Evolutionary conservation across 1,140 invertebrate genomes (phyloP).

Genomic region (Babylonia areolata): DNA sequence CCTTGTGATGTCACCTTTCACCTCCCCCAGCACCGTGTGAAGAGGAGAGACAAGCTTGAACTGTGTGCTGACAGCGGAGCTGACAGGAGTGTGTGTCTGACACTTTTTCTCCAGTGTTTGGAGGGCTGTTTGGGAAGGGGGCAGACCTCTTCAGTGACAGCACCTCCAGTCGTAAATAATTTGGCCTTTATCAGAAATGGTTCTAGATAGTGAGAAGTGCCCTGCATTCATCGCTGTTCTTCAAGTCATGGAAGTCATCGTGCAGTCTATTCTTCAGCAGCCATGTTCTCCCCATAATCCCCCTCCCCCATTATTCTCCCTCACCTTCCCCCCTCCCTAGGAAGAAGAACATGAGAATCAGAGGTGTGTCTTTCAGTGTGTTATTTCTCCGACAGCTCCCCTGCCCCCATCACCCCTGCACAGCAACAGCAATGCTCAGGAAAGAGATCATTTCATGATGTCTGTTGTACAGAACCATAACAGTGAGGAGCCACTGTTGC

Average conservation of each 20-base stretch:
- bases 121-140: no score
- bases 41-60: neutral
- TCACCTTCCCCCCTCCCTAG: neutral
- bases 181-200: no score
- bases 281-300: neutral
- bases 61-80: no score
- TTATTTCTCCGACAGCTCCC: neutral
- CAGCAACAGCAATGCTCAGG: neutral
- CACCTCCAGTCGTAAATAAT: no score
- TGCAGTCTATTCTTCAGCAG: no score
- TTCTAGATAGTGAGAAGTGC: no score
- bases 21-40: no score
- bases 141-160: no score
- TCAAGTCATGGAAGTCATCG: neutral
- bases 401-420: no score
- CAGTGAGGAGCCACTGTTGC: no score
- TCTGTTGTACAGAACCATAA: no score
- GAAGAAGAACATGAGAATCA: neutral
- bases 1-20: slow-evolving; percentile 42
- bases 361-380: neutral
- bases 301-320: no score
- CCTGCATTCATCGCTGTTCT: neutral
- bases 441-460: neutral
- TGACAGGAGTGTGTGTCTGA: neutral
- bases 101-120: neutral